Base-by-base conservation (phyloP, 2,797 vertebrate species). In the Myotis planiceps region DNA sequence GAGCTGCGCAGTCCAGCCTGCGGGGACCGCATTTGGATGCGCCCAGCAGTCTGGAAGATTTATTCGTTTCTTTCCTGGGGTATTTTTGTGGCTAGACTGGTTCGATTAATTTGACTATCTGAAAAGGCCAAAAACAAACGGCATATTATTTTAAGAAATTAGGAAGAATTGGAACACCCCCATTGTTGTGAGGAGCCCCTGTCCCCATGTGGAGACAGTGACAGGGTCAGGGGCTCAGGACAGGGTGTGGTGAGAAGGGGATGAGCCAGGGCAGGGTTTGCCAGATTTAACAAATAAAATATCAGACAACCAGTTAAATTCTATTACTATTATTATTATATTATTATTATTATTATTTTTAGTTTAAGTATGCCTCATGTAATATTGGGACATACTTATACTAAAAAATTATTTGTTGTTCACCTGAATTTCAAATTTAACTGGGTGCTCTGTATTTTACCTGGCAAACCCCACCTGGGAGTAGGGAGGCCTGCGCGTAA, bases 41-140 rank as follows among this genome's bases (percentile, higher is more conserved):
- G 39, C 25, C 15, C 10, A 5, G 42, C 37, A 39, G 4, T 29
- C 8, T 72, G 19, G 10, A 86, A 79, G 47, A 60, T 37, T 63
- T 18, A 90, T 14, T 47, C 2, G 7, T 75, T 95, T 78, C 21
- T 92, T 87, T 81, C 45, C 19, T 75, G 19, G 18, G 45, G 0
- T 49, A 68, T 86, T 84, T 92, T 65, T 92, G 47, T 58, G 51
- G 53, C n/a, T n/a, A 94, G 83, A 78, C 19, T 39, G n/a, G 9
- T 60, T 78, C 6, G 27, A 71, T 82, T 42, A 80, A 86, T 13
- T 19, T 49, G 27, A 63, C 39, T 79, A 72, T 53, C 13, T 29
- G 60, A 63, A 84, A 88, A 51, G 9, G 34, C 8, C 45, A 85
- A 85, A 92, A 74, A 21, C 13, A 93, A 69, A 55, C 8, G 86